Percentiles rank a stretch among this genome's conserved stretches.
Conservation (phyloP, 2,888 invertebrate genomes). For the Drosophila lutescens region DNA sequence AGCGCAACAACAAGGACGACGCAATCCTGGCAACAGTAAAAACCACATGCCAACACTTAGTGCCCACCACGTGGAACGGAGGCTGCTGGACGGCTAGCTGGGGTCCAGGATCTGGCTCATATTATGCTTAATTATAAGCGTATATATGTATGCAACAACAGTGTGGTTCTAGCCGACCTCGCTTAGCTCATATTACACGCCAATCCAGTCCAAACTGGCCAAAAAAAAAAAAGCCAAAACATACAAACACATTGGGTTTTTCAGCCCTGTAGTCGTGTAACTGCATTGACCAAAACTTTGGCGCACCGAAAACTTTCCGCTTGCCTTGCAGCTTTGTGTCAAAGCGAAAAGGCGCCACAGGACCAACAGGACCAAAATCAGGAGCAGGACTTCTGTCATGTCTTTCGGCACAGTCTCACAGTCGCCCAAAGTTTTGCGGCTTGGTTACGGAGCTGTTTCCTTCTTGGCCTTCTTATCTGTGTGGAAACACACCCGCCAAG, state of each 20-base stretch:
- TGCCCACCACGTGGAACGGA: slow-evolving; percentile 55
- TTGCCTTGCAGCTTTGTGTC: slow-evolving; percentile 65
- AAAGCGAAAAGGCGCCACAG: slow-evolving; percentile 51
- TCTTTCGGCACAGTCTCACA: slow-evolving; percentile 46
- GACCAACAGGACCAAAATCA: slow-evolving; percentile 33
- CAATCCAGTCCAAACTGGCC: slow-evolving; percentile 27
- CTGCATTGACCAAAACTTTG: slow-evolving; percentile 62
- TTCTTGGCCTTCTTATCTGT: slow-evolving; percentile 45
- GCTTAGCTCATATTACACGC: slow-evolving; percentile 45
- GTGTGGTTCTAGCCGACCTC: slow-evolving; percentile 19
- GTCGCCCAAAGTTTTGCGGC: slow-evolving; percentile 40
- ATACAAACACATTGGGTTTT: not conserved
- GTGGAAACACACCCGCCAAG: slow-evolving; percentile 42
- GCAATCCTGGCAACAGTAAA: slow-evolving; percentile 43
- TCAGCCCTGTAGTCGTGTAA: slow-evolving; percentile 18
- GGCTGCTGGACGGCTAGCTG: slow-evolving; percentile 11
- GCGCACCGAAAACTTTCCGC: slow-evolving; percentile 61
- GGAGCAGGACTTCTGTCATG: slow-evolving; percentile 28
- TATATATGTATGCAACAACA: slow-evolving; percentile 55
- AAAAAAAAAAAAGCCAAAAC: not conserved
- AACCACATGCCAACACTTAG: slow-evolving; percentile 74
- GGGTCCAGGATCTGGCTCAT: slow-evolving; percentile 44
- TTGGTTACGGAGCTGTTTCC: slow-evolving; percentile 16
- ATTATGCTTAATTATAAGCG: slow-evolving; percentile 74
- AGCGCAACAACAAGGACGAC: slow-evolving; percentile 20